Base-by-base conservation (phyloP, 2,888 invertebrate genomes). In the Cerastis leucographa region DNA sequence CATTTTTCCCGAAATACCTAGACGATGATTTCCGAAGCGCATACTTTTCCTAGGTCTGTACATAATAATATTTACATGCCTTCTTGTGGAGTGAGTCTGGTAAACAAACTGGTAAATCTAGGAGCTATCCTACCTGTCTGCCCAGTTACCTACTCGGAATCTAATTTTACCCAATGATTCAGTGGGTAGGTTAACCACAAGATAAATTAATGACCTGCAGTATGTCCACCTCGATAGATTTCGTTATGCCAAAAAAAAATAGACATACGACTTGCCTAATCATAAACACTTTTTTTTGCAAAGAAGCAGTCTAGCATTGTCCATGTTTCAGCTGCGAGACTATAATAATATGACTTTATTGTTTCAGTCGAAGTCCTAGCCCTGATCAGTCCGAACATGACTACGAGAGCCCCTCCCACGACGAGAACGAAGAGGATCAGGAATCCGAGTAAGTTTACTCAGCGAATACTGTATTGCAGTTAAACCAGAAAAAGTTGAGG, bases 381-480 rank as follows among this genome's bases (percentile, higher is more conserved):
- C 19, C 44, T 25, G 74, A 29, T 56, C 71, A 74, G 42, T 78
- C 81, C 25, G 42, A 56, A 40, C 46, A 29, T 42, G 78, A 76
- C 40, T 40, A 51, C 51, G 81, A 66, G 29, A 75, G 59, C 29
- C 51, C 4, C 14, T 66, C 78, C 4, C 51, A 7, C 29, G 68
- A 64, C 17, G 82, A 62, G 29, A 62, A 62, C 54, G 82, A 82
- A 0, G 82, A 76, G 4, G 76, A 25, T 29, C 54, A 35, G n/a
- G 59, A 70, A 6, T 70, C 65, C 9, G 59, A 80, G 80, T 83
- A 76, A 51, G 79, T 76, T 49, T 35, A 25, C 17, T 35, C 17
- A 12, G 25, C n/a, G 14, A 42, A n/a, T 8, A 44, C 44, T 29
- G 5, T 44, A 68, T 72, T 42, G 22, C 44, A 62, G 6, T n/a